Base-by-base conservation (phyloP, 1,140 invertebrate genomes). In the Neodiprion fabricii region DNA sequence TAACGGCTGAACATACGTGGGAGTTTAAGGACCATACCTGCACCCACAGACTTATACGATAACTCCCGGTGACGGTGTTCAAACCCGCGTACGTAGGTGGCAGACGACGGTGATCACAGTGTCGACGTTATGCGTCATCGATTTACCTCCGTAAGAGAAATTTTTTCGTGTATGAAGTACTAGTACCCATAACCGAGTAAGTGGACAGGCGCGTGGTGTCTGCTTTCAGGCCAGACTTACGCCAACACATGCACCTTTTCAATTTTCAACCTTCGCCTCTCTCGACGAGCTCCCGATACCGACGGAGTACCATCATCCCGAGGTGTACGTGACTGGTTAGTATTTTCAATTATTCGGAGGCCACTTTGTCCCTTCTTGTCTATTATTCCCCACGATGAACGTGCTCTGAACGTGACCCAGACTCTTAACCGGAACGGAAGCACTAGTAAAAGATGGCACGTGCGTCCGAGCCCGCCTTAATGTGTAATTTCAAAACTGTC, bases 41-140 rank as follows among this genome's bases (percentile, higher is more conserved):
- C 11, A 14, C 5, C 53, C n/a, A 14, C 3, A 9, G 53, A 12
- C n/a, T 14, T 61, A 61, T 17, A 17, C 53, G 53, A 61, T 9
- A 61, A 61, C 53, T 61, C 53, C 53, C 9, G 3, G n/a, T 17
- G 11, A 17, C 53, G 53, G n/a, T 40, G 28, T 40, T 40, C 28
- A 40, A 40, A 4, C 28, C 5, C 28, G 28, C 28, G 28, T 61
- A 61, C 53, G 53, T 61, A 61, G 53, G 53, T 14, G 53, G 53
- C n/a, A 61, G 11, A 61, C 53, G 53, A 12, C 11, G 53, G n/a
- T 61, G 28, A 40, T 40, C 28, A 40, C 53, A 5, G 53, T 17
- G 53, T 61, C 53, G 53, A 61, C 53, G 53, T 17, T 61, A 61
- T 61, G 53, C 53, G 53, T 61, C 53, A 61, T 61, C 53, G n/a